A percentile compares a stretch with the other conserved stretches of the same genome.
These are phyloP conservation scores for Pteria penguin DNA, from an alignment of 2,888 invertebrate species.

Conservation along the genomic window DNA sequence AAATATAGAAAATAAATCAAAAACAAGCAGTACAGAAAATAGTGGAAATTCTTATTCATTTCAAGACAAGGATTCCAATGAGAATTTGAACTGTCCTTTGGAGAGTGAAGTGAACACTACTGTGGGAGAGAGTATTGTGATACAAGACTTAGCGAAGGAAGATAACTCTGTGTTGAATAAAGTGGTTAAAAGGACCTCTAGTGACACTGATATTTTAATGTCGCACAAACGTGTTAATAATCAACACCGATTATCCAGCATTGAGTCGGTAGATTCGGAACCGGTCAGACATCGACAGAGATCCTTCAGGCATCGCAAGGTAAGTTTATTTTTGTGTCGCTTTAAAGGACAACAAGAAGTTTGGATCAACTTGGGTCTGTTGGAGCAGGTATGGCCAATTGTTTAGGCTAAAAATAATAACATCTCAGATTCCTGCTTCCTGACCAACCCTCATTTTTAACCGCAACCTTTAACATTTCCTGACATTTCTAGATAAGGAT, in stretches of 20 bases:
- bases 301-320: no score
- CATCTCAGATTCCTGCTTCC: no score
- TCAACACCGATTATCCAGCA: conserved; percentile 23
- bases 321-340: no score
- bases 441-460: no score
- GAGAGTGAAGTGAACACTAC: conserved; percentile 19
- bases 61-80: conserved; percentile 73
- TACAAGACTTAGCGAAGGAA: conserved; percentile 54
- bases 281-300: conserved; percentile 5
- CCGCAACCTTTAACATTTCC: no score
- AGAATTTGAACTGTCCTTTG: conserved; percentile 68
- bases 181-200: conserved; percentile 37
- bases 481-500: no score
- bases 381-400: no score
- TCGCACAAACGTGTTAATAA: conserved; percentile 30
- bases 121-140: conserved; percentile 40
- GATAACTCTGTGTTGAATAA: conserved; percentile 53
- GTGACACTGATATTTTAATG: conserved; percentile 31
- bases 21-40: conserved; percentile 39
- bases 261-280: conserved; percentile 27
- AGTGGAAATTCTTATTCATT: conserved; percentile 33
- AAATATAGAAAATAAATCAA: conserved; percentile 64
- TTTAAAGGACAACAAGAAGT: no score
- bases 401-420: no score
- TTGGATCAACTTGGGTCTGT: no score